Evolutionary conservation across 2,888 invertebrate genomes (phyloP).

Genomic region (Plusia festucae): DNA sequence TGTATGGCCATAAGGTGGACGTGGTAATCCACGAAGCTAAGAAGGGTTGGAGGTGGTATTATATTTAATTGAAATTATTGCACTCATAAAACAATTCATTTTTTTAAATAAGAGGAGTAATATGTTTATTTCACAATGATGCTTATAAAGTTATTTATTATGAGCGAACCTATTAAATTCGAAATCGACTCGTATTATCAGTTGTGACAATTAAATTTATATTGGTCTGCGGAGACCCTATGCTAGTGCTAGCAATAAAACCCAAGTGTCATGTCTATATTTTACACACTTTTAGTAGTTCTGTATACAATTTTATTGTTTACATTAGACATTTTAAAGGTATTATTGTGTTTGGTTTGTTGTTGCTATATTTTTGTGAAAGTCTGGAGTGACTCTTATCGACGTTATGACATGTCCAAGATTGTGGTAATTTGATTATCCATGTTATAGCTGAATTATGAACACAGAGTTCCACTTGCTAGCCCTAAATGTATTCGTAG

Average conservation of each 20-base stretch:
- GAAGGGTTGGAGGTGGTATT: conserved; percentile 47
- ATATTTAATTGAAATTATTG: neutral
- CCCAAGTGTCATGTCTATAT: conserved; percentile 42
- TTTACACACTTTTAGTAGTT: conserved; percentile 42
- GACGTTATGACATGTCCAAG: conserved; percentile 65
- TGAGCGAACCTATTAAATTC: conserved; percentile 36
- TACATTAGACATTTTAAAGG: conserved; percentile 31
- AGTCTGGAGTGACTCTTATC: conserved; percentile 3
- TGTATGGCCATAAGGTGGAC: conserved; percentile 76
- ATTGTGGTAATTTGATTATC: conserved; percentile 72
- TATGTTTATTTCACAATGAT: no score
- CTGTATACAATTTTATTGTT: conserved; percentile 42
- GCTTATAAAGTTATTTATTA: conserved; percentile 11
- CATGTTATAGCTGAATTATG: conserved; percentile 78
- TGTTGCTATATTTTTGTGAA: conserved; percentile 14
- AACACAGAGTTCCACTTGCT: conserved; percentile 79
- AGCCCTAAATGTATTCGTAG: conserved; percentile 81
- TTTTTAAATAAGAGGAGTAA: neutral
- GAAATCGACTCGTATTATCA: conserved; percentile 35
- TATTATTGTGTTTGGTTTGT: conserved; percentile 23
- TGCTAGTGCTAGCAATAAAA: conserved; percentile 41
- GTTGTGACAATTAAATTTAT: conserved; percentile 50
- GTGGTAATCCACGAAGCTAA: conserved; percentile 66
- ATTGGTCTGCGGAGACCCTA: conserved; percentile 40
- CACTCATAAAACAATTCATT: neutral